These are phyloP conservation scores for Falco concolor DNA, from an alignment of 2,797 vertebrate genomes.

Conservation along the genomic window DNA sequence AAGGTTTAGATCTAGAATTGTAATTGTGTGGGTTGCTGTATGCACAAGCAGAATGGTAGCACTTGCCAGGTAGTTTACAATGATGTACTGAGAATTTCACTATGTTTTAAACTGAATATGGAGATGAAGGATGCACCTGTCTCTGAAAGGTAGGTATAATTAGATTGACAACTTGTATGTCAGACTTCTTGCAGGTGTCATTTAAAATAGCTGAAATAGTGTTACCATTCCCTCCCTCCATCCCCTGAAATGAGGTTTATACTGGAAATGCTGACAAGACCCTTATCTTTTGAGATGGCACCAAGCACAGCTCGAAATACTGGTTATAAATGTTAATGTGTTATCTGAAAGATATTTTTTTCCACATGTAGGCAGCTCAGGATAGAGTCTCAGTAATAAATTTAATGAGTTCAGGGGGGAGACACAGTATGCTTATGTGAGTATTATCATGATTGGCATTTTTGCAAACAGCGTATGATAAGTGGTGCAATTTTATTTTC, in stretches of 20 bases:
- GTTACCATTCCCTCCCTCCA: neutral
- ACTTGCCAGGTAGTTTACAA: neutral
- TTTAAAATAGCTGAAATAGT: neutral
- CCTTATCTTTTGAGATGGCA: conserved; percentile 24
- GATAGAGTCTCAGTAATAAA: conserved; percentile 22
- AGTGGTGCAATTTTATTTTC: conserved; percentile 58
- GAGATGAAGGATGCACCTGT: neutral
- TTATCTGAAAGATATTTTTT: conserved; percentile 45
- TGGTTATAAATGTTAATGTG: conserved; percentile 53
- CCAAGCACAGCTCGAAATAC: conserved; percentile 33
- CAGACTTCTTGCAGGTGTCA: neutral
- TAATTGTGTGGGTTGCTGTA: neutral
- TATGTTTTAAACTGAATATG: neutral
- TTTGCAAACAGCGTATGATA: conserved; percentile 53
- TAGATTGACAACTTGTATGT: neutral
- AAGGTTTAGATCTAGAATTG: neutral
- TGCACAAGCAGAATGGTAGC: neutral
- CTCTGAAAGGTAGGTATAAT: neutral
- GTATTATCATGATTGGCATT: conserved; percentile 53
- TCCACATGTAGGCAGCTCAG: conserved; percentile 31
- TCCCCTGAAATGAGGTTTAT: neutral
- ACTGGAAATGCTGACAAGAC: conserved; percentile 23
- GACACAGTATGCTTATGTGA: conserved; percentile 15
- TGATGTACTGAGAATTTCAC: neutral
- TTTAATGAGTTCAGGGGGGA: conserved; percentile 14